Evolutionary conservation across 2,888 invertebrate species (phyloP).

Genomic region (Andrena marginata): DNA sequence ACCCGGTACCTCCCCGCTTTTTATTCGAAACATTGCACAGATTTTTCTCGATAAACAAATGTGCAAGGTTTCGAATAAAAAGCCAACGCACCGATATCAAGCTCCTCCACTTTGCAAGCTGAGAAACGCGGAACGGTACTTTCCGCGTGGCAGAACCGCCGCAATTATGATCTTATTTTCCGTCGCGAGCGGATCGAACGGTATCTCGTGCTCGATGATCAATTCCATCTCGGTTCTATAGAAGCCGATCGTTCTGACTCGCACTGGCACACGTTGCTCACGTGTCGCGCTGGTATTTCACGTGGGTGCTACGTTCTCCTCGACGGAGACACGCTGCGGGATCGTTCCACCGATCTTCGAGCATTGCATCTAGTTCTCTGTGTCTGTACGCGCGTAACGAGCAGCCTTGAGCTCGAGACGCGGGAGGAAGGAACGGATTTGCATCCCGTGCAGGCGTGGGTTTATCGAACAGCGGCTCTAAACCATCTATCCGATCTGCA

Average conservation of each 20-base stretch:
- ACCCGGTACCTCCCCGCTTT: too few relatives aligned
- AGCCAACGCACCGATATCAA: too few relatives aligned
- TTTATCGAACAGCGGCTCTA: conserved; percentile 1
- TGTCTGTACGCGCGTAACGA: background rate
- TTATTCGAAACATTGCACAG: too few relatives aligned
- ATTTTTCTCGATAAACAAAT: too few relatives aligned
- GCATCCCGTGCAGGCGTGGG: conserved; percentile 42
- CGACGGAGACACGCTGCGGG: conserved; percentile 32
- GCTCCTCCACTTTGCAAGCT: background rate
- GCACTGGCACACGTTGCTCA: conserved; percentile 32
- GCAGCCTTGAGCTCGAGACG: conserved; percentile 35
- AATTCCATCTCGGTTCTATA: conserved; percentile 16
- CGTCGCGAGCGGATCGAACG: conserved; percentile 12
- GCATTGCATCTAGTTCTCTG: conserved; percentile 2
- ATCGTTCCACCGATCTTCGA: conserved; percentile 10
- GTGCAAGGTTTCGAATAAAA: too few relatives aligned
- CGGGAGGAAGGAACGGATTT: conserved; percentile 27
- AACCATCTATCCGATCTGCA: conserved; percentile 33
- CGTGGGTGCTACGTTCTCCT: conserved; percentile 52
- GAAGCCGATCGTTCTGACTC: conserved; percentile 19
- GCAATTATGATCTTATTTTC: conserved; percentile 22
- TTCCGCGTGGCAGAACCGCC: background rate
- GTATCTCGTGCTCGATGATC: conserved; percentile 29
- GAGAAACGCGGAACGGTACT: conserved; percentile 1
- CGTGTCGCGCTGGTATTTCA: conserved; percentile 60